phyloP scores from a whole-genome alignment of 2,113 vertebrate genomes.

The Psettodes erumei region DNA sequence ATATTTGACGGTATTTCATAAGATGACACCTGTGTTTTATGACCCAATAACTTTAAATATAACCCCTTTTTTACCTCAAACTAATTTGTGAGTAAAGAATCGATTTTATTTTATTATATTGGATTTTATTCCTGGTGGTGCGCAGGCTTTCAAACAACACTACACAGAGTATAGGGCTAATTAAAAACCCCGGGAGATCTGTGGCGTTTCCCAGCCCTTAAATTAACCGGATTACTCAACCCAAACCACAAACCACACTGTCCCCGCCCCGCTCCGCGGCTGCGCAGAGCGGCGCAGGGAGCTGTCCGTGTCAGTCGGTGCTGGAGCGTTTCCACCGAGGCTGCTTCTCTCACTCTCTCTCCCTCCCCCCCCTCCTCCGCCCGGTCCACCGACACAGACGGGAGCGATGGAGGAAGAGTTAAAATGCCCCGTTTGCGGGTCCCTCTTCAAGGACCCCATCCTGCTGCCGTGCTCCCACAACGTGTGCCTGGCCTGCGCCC shows the following conservation, averaged over 20 bases:
- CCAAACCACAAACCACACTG: conserved; percentile 29
- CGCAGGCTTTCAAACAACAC: too few species aligned
- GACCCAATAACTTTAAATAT: too few species aligned
- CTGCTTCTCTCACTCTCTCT: conserved; percentile 12
- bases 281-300: conserved; percentile 70
- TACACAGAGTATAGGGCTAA: too few species aligned
- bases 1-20: too few species aligned
- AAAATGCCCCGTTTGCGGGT: conserved; percentile 96
- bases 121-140: too few species aligned
- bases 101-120: too few species aligned
- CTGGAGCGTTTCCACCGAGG: conserved; percentile 69
- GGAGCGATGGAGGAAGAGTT: conserved; percentile 94
- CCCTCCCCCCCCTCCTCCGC: not conserved
- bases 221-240: conserved; percentile 50
- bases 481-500: conserved; percentile 93
- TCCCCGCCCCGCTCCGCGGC: conserved; percentile 52
- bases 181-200: not conserved
- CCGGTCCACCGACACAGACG: conserved; percentile 30
- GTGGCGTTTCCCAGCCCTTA: not conserved
- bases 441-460: conserved; percentile 91
- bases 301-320: conserved; percentile 81
- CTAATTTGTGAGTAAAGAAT: too few species aligned
- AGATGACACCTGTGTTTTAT: too few species aligned
- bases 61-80: too few species aligned
- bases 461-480: conserved; percentile 94